A percentile compares a stretch with the other conserved stretches of the same genome.
Conservation (phyloP, 2,797 vertebrate genomes). For the Muscicapa comitata region DNA sequence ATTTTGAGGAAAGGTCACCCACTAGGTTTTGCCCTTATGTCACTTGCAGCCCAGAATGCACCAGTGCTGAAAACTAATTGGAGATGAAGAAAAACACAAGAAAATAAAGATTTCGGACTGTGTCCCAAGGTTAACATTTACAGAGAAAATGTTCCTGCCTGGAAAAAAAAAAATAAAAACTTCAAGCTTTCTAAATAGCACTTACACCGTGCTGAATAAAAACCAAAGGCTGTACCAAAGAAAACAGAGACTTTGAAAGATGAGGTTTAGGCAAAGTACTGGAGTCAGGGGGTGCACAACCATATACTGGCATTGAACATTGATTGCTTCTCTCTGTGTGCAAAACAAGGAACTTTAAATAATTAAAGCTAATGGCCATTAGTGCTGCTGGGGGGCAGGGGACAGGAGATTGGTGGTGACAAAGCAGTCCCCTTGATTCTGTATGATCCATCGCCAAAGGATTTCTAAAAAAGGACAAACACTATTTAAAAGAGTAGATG, state of each 20-base stretch:
- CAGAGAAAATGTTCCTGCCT: background rate
- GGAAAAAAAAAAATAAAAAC: background rate
- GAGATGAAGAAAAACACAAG: background rate
- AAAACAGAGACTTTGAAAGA: background rate
- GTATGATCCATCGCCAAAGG: background rate
- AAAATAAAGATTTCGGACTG: background rate
- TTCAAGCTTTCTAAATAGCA: background rate
- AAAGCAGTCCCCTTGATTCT: background rate
- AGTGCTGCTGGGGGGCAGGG: background rate
- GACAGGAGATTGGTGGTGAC: background rate
- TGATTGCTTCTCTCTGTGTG: background rate
- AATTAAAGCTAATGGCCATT: constrained; percentile 43
- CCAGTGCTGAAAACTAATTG: background rate
- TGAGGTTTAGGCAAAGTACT: background rate
- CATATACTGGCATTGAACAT: background rate
- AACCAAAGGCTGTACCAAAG: background rate
- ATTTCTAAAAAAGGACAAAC: background rate
- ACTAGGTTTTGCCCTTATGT: background rate
- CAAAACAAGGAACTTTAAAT: constrained; percentile 40
- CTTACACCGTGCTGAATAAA: background rate
- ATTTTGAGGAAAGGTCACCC: background rate
- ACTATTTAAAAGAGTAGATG: background rate
- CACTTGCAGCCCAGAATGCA: background rate
- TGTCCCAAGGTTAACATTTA: constrained; percentile 10
- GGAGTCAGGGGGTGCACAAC: background rate